These are phyloP conservation scores for Enteromius treurensis DNA, from an alignment of 2,797 vertebrate genomes.

Conservation along the genomic window DNA sequence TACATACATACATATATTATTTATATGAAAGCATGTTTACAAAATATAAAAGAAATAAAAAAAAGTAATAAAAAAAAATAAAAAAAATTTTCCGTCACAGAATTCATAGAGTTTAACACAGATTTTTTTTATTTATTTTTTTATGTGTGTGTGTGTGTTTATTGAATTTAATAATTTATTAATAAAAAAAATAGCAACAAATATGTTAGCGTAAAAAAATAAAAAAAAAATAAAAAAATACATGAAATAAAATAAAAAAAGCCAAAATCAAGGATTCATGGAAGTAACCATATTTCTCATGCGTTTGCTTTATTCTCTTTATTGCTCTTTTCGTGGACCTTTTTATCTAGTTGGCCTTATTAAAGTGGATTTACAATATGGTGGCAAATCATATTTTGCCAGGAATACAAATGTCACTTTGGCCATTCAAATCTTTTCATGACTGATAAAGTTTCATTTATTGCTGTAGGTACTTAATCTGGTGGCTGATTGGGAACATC, in stretches of 20 bases:
- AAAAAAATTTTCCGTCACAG: too few species aligned
- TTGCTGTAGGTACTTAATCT: conserved; percentile 73
- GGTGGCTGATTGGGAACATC: conserved; percentile 73
- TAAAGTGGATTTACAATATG: conserved; percentile 62
- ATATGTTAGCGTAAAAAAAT: neutral
- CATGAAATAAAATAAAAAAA: neutral
- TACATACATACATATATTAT: too few species aligned
- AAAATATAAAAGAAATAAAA: too few species aligned
- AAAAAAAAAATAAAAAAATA: too few species aligned
- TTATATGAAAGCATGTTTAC: too few species aligned
- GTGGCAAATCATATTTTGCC: conserved; percentile 64
- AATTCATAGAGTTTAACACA: too few species aligned
- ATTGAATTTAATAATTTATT: too few species aligned
- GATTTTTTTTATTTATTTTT: too few species aligned
- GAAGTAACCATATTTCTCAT: neutral
- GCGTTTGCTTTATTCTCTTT: conserved; percentile 14
- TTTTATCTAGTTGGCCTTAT: conserved; percentile 55
- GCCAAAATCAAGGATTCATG: neutral
- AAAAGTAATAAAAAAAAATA: too few species aligned
- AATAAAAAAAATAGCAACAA: neutral
- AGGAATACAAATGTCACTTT: conserved; percentile 48
- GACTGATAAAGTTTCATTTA: conserved; percentile 74
- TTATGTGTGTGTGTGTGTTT: too few species aligned
- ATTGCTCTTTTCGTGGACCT: neutral
- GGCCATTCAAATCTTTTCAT: conserved; percentile 66